These are phyloP conservation scores for Pteropus rufus DNA, from an alignment of 2,797 vertebrate genomes.

Conservation along the genomic window DNA sequence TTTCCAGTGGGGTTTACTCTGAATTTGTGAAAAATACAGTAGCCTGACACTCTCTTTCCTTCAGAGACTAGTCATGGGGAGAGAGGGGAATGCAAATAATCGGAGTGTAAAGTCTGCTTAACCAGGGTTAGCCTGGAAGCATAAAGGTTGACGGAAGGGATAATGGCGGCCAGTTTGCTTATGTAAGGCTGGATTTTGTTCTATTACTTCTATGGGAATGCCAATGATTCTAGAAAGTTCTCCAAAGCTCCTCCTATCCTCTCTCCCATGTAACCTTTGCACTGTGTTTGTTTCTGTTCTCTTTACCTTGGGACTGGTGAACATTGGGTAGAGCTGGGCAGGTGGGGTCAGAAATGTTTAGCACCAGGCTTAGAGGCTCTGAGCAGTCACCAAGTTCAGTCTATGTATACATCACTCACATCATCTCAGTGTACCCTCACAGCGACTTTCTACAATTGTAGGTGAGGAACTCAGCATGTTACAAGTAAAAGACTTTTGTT, in stretches of 20 bases:
- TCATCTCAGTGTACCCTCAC: background rate
- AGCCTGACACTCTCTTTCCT: background rate
- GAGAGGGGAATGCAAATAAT: background rate
- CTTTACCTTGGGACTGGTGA: background rate
- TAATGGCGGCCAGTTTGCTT: background rate
- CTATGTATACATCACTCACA: background rate
- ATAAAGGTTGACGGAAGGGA: no score
- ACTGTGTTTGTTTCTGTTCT: background rate
- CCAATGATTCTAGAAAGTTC: conserved; percentile 6
- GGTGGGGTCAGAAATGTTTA: background rate
- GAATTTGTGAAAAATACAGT: conserved; percentile 27
- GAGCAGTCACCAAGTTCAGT: background rate
- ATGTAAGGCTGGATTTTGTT: background rate
- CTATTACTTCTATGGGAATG: background rate
- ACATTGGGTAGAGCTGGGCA: background rate
- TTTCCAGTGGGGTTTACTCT: background rate
- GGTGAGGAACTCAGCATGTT: background rate
- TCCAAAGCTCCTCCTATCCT: background rate
- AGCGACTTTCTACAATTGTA: background rate
- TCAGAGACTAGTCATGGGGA: background rate
- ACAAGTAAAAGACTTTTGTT: background rate
- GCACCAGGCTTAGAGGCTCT: background rate
- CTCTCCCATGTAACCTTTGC: background rate
- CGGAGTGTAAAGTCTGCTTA: background rate
- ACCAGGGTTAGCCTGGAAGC: background rate